Percentiles rank a stretch among this genome's conserved stretches.
Conservation (phyloP, 2,113 vertebrate genomes). For the Ochotona curzoniae region DNA sequence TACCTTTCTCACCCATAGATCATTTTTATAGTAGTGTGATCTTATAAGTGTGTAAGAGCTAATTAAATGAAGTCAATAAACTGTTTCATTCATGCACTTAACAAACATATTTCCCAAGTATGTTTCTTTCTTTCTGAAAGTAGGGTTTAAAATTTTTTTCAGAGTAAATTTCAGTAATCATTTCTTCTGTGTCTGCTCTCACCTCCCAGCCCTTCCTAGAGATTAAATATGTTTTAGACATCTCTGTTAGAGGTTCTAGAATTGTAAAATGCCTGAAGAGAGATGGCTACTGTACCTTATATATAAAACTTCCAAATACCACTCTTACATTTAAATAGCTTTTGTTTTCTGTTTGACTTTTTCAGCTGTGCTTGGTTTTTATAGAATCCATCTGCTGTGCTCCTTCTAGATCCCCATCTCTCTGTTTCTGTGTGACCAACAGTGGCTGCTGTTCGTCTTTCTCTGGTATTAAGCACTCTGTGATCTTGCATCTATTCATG, state of each 20-base stretch:
- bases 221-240: neutral
- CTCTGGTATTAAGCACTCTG: neutral
- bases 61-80: constrained; percentile 78
- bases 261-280: neutral
- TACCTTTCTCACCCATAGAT: constrained; percentile 63
- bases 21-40: constrained; percentile 70
- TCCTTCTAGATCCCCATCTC: neutral
- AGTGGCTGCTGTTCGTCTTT: neutral
- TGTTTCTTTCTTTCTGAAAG: constrained; percentile 31
- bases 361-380: constrained; percentile 4
- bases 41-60: constrained; percentile 72
- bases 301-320: neutral
- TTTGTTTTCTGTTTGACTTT: constrained; percentile 7
- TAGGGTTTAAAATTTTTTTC: constrained; percentile 51
- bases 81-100: constrained; percentile 65
- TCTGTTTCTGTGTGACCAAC: neutral
- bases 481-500: neutral
- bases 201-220: no score
- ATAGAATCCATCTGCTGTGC: neutral
- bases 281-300: neutral
- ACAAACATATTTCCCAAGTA: constrained; percentile 64
- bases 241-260: neutral
- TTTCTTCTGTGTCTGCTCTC: no score
- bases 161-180: neutral
- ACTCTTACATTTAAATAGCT: neutral